Evolutionary conservation across 2,888 invertebrate genomes (phyloP).

Genomic region (Troides helena): DNA sequence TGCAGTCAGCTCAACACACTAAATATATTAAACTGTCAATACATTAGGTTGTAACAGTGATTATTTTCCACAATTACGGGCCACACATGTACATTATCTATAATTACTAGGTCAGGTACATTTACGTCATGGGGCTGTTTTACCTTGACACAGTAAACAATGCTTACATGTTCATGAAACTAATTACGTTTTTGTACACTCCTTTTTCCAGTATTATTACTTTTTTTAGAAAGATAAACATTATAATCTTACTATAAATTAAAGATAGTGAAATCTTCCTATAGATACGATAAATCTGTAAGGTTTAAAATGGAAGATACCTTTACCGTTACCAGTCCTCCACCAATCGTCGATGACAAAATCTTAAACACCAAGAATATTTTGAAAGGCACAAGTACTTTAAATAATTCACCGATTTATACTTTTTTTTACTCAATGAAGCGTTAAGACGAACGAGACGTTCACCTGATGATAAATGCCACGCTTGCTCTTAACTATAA

Average conservation of each 20-base stretch:
- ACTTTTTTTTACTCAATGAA: too few relatives aligned
- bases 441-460: too few relatives aligned
- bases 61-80: conserved; percentile 1
- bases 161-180: not conserved
- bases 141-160: conserved; percentile 21
- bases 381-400: too few relatives aligned
- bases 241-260: too few relatives aligned
- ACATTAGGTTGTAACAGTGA: not conserved
- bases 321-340: not conserved
- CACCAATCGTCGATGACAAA: too few relatives aligned
- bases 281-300: not conserved
- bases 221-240: not conserved
- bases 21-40: not conserved
- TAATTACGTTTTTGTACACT: conserved; percentile 1
- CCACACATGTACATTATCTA: conserved; percentile 9
- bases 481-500: too few relatives aligned
- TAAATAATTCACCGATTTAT: too few relatives aligned
- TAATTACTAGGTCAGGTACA: conserved; percentile 26
- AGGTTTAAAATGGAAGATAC: not conserved
- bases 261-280: not conserved
- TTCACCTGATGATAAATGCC: too few relatives aligned
- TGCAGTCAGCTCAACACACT: not conserved
- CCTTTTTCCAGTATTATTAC: not conserved
- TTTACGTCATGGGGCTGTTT: conserved; percentile 18
- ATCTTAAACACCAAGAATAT: too few relatives aligned